A percentile compares a stretch with the other conserved stretches of the same genome.
These are phyloP conservation scores for Cyrtorhinus lividipennis DNA, from an alignment of 1,140 invertebrate genomes.

Conservation along the genomic window DNA sequence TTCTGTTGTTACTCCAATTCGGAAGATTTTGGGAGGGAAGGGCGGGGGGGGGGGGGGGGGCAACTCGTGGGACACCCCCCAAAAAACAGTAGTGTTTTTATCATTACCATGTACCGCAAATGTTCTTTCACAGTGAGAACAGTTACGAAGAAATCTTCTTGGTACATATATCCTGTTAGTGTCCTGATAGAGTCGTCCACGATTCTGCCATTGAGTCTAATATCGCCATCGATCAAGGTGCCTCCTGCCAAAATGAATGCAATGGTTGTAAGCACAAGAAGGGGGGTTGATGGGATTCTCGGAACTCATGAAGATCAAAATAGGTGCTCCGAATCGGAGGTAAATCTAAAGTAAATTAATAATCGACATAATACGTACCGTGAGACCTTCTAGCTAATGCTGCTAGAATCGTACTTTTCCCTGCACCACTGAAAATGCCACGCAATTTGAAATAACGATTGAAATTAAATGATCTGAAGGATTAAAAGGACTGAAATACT, in stretches of 20 bases:
- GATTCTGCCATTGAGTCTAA: conserved; percentile 51
- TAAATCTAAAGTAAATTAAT: background rate
- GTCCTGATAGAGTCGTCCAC: conserved; percentile 57
- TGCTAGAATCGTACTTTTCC: conserved; percentile 29
- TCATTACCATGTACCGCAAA: conserved; percentile 76
- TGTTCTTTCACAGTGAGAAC: conserved; percentile 79
- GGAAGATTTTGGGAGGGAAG: too few relatives aligned
- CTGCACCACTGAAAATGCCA: conserved; percentile 73
- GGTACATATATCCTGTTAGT: conserved; percentile 85
- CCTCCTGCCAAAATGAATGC: conserved; percentile 34
- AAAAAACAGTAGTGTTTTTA: too few relatives aligned
- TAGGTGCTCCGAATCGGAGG: too few relatives aligned
- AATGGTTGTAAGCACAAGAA: background rate
- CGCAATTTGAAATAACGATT: conserved; percentile 23
- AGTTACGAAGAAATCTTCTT: conserved; percentile 80
- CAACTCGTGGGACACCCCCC: too few relatives aligned
- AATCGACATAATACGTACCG: background rate
- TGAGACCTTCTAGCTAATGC: conserved; percentile 9
- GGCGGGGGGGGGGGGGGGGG: too few relatives aligned
- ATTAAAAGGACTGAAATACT: background rate
- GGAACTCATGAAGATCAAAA: too few relatives aligned
- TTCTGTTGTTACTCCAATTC: too few relatives aligned
- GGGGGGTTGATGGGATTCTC: too few relatives aligned
- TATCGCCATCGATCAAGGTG: conserved; percentile 57
- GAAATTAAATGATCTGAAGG: background rate